Conservation (phyloP, 2,888 invertebrate species). For the Philaethria dido region DNA sequence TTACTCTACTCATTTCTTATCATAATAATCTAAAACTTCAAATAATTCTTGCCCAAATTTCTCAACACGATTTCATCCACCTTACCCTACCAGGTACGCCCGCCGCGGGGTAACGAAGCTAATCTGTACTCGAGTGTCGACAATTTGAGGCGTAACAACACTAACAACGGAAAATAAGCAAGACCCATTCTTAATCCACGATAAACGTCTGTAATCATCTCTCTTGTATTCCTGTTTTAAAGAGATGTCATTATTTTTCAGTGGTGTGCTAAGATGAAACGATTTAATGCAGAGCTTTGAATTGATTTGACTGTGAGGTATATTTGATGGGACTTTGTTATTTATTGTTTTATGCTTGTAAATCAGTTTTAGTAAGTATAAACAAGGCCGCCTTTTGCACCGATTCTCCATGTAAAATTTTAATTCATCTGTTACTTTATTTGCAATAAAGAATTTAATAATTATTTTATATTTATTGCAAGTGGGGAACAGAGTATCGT, state of each 20-base stretch:
- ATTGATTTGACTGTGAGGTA: not conserved
- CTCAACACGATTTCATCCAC: slow-evolving; percentile 43
- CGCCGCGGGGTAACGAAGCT: slow-evolving; percentile 81
- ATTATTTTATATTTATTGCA: too few species aligned
- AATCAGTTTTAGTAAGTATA: too few species aligned
- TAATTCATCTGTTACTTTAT: too few species aligned
- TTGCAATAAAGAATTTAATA: too few species aligned
- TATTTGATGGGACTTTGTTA: not conserved
- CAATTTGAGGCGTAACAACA: slow-evolving; percentile 82
- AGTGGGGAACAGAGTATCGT: too few species aligned
- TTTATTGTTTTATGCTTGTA: not conserved
- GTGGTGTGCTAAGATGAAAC: slow-evolving; percentile 19
- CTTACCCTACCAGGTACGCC: slow-evolving; percentile 68
- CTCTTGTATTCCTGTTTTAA: slow-evolving; percentile 33
- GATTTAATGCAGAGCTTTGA: slow-evolving; percentile 17
- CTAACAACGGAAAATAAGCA: slow-evolving; percentile 83
- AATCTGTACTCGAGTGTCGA: slow-evolving; percentile 83
- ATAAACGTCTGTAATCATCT: slow-evolving; percentile 47
- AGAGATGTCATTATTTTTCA: slow-evolving; percentile 31
- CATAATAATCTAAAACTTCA: too few species aligned
- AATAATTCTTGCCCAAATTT: too few species aligned
- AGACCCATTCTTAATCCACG: slow-evolving; percentile 67
- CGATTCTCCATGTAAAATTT: too few species aligned
- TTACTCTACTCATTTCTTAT: too few species aligned
- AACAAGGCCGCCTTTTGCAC: too few species aligned